phyloP scores from a whole-genome alignment of 2,888 invertebrate species.

The Priocnemis perturbator region DNA sequence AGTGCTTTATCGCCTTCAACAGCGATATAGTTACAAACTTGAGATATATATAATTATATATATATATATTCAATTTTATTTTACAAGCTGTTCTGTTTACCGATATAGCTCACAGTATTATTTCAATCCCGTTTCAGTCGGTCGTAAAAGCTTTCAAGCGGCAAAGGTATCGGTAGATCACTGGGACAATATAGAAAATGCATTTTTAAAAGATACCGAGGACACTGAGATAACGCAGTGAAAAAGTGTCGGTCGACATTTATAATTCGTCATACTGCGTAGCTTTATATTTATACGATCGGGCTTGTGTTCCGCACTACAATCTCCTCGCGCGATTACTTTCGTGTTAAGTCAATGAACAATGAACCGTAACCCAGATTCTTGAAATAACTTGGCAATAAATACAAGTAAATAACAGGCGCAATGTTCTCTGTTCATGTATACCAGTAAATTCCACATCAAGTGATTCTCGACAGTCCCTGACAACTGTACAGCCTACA shows the following conservation, averaged over 20 bases:
- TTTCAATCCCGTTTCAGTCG: conserved; percentile 5
- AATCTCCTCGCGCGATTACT: too few species aligned
- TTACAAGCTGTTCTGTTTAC: conserved; percentile 53
- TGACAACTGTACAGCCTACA: conserved; percentile 16
- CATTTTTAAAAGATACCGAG: too few species aligned
- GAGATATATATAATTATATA: conserved; percentile 24
- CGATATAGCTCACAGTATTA: conserved; percentile 42
- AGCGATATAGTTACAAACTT: conserved; percentile 50
- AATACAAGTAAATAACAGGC: too few species aligned
- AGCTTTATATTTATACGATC: conserved; percentile 6
- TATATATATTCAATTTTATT: conserved; percentile 29
- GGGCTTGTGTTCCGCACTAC: conserved; percentile 11
- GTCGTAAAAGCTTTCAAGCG: conserved; percentile 38
- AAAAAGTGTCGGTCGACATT: too few species aligned
- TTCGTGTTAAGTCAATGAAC: not conserved
- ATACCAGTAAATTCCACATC: conserved; percentile 35
- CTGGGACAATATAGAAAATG: too few species aligned
- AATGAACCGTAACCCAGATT: not conserved
- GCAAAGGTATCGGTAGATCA: conserved; percentile 3
- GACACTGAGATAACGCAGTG: too few species aligned
- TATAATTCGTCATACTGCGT: conserved; percentile 1
- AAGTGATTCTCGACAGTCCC: conserved; percentile 23
- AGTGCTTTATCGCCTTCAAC: conserved; percentile 33
- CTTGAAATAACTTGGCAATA: not conserved
- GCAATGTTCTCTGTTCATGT: conserved; percentile 12